A percentile compares a stretch with the other conserved stretches of the same genome.
Conservation (phyloP, 2,113 vertebrate genomes). For the Centropus bengalensis region DNA sequence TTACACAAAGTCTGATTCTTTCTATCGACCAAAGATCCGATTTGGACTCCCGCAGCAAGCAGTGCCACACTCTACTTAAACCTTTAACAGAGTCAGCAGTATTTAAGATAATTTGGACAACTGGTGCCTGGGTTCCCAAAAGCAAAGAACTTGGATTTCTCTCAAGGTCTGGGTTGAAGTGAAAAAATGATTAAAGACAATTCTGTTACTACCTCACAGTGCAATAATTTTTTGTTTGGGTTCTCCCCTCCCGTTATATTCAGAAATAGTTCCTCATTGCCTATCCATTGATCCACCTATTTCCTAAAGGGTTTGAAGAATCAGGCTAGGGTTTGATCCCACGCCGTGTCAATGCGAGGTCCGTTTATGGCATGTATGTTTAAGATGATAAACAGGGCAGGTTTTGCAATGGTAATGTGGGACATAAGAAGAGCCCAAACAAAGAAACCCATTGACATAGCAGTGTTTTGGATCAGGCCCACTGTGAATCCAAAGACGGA, state of each 20-base stretch:
- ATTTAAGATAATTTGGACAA: neutral
- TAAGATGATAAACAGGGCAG: neutral
- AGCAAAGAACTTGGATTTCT: neutral
- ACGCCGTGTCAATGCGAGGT: neutral
- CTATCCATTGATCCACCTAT: neutral
- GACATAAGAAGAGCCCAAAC: neutral
- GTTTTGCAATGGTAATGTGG: neutral
- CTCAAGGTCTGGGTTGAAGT: neutral
- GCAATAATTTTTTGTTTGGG: neutral
- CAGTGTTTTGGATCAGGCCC: neutral
- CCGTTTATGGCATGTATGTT: neutral
- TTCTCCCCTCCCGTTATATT: neutral
- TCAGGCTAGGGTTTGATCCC: neutral
- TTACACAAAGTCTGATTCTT: neutral
- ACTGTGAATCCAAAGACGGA: neutral
- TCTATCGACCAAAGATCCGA: neutral
- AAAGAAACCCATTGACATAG: neutral
- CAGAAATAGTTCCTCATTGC: neutral
- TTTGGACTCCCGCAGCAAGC: neutral
- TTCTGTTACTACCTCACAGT: neutral
- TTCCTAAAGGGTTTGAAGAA: rapidly evolving
- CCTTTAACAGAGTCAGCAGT: neutral
- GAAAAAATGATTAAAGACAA: neutral
- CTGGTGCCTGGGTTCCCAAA: neutral
- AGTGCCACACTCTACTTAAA: neutral